A percentile compares a stretch with the other conserved stretches of the same genome.
These are phyloP conservation scores for Drosophila setosimentum DNA, from an alignment of 2,888 invertebrate species.

Conservation along the genomic window DNA sequence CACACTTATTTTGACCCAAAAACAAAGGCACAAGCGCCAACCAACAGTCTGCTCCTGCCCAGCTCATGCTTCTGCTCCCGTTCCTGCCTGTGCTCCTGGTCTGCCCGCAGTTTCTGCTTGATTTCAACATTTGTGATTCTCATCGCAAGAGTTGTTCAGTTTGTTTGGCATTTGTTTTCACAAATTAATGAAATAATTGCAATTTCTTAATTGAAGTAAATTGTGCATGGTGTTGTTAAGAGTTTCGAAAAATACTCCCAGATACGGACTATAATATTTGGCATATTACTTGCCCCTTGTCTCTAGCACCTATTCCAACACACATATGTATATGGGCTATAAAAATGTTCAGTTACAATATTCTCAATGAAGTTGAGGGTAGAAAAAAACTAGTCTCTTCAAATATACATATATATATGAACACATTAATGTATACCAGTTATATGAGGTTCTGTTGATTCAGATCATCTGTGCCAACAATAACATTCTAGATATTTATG, in stretches of 20 bases:
- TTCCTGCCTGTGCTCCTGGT: background rate
- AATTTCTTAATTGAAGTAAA: constrained; percentile 76
- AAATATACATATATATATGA: too few relatives aligned
- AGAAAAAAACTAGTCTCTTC: background rate
- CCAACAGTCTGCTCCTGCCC: constrained; percentile 1
- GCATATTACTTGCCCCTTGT: background rate
- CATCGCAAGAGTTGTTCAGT: constrained; percentile 44
- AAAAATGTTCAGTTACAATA: background rate
- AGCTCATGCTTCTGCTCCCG: too few relatives aligned
- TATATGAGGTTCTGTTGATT: background rate
- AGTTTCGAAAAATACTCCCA: constrained; percentile 4
- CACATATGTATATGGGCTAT: background rate
- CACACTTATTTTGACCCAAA: constrained; percentile 50
- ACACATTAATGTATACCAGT: too few relatives aligned
- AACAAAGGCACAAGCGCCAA: background rate
- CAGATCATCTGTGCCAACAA: background rate
- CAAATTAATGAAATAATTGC: constrained; percentile 77
- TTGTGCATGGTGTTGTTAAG: constrained; percentile 36
- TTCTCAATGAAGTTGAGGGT: background rate
- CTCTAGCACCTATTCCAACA: background rate
- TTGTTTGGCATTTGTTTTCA: constrained; percentile 51
- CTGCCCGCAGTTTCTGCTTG: constrained; percentile 12
- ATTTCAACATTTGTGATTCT: constrained; percentile 46
- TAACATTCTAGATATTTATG: background rate
- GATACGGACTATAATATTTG: constrained; percentile 10